phyloP scores from a whole-genome alignment of 2,113 vertebrate genomes.

The Axis porcinus region DNA sequence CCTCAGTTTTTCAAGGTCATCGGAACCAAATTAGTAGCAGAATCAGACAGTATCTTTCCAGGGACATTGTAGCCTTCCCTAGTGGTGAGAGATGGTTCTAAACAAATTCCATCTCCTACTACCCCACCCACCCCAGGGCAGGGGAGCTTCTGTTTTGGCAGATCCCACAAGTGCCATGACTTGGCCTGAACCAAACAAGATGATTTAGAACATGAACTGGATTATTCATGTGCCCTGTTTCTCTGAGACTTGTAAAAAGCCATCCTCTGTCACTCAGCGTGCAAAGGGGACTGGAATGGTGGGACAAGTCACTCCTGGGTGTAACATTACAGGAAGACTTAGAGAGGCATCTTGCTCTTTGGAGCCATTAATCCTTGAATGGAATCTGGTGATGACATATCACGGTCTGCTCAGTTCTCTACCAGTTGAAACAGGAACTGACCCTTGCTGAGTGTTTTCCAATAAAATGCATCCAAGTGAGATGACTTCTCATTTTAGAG shows the following conservation, averaged over 20 bases:
- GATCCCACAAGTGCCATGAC: slow-evolving; percentile 70
- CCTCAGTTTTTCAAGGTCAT: slow-evolving; percentile 79
- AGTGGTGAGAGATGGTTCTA: slow-evolving; percentile 67
- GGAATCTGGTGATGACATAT: slow-evolving; percentile 76
- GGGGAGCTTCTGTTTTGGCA: slow-evolving; percentile 78
- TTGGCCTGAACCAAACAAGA: slow-evolving; percentile 71
- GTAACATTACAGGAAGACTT: slow-evolving; percentile 80
- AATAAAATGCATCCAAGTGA: slow-evolving; percentile 71
- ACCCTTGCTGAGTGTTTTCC: slow-evolving; percentile 63
- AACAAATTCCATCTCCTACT: slow-evolving; percentile 69
- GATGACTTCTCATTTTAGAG: slow-evolving; percentile 67
- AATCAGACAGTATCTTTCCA: slow-evolving; percentile 79
- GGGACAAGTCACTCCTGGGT: slow-evolving; percentile 66
- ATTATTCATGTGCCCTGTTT: slow-evolving; percentile 69
- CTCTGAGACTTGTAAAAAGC: slow-evolving; percentile 71
- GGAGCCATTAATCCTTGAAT: slow-evolving; percentile 78
- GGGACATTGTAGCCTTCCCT: slow-evolving; percentile 78
- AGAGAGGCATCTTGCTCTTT: slow-evolving; percentile 70
- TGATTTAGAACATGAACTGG: slow-evolving; percentile 67
- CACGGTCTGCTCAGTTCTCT: slow-evolving; percentile 63
- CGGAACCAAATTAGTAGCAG: slow-evolving; percentile 73
- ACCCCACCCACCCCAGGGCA: neutral
- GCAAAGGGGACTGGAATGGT: slow-evolving; percentile 66
- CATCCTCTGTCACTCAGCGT: slow-evolving; percentile 35
- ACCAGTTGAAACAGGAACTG: slow-evolving; percentile 56